Evolutionary conservation across 2,113 vertebrate genomes (phyloP).

Genomic region (Bolborhynchus lineola): DNA sequence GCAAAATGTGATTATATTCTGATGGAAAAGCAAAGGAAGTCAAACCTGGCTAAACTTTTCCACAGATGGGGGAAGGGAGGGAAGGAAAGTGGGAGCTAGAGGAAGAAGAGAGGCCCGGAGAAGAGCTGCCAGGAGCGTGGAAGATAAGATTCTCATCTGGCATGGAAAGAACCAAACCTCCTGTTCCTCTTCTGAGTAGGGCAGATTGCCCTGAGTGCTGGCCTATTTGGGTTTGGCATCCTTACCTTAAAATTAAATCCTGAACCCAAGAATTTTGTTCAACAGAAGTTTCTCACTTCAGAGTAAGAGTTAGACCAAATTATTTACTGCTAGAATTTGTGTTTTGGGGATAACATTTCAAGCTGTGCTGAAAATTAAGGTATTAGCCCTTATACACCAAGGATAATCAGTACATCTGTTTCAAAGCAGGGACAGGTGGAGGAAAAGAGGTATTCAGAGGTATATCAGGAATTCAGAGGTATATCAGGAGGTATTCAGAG

Average conservation of each 20-base stretch:
- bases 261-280: background rate
- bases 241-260: slow-evolving; percentile 2
- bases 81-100: background rate
- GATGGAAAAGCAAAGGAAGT: background rate
- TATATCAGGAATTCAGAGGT: background rate
- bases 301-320: background rate
- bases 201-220: background rate
- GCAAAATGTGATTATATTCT: background rate
- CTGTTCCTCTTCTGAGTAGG: background rate
- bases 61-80: background rate
- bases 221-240: background rate
- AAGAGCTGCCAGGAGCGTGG: background rate
- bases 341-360: background rate
- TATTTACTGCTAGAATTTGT: background rate
- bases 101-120: background rate
- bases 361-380: background rate
- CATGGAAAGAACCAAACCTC: background rate
- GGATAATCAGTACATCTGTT: background rate
- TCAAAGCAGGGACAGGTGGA: background rate
- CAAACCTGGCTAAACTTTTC: background rate
- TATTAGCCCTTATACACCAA: background rate
- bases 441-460: background rate
- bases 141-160: background rate
- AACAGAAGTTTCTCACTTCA: background rate
- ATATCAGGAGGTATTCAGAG: background rate